Base-by-base conservation (phyloP, 1,140 invertebrate genomes). In the Phymorhynchus buccinoides region DNA sequence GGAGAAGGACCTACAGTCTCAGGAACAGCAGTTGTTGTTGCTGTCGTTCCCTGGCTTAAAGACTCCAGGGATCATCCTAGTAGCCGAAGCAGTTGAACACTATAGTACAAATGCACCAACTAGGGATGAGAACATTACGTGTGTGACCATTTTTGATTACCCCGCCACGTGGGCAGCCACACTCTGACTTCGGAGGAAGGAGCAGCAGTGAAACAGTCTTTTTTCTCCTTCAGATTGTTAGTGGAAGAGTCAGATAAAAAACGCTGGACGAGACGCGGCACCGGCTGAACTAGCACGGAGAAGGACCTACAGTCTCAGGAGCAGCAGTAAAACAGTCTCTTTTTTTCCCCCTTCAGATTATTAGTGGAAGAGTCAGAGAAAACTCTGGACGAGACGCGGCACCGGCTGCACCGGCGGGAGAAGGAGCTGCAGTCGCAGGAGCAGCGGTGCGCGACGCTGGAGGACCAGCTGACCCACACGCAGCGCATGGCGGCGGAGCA, bases 171-270 rank as follows among this genome's bases (percentile, higher is more conserved):
- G n/a, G n/a, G n/a, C n/a, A n/a, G n/a, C n/a, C n/a, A n/a, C n/a
- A n/a, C n/a, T n/a, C n/a, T n/a, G n/a, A n/a, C n/a, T n/a, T n/a
- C n/a, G n/a, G n/a, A n/a, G n/a, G n/a, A n/a, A n/a, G n/a, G n/a
- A n/a, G n/a, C n/a, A n/a, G n/a, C n/a, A n/a, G n/a, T 66, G 66
- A 37, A 83, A 22, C n/a, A 30, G n/a, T 44, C 4, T 27, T 27
- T 68, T 68, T 7, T 14, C 0, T 73, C 32, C 22, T 73, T 32
- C 85, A 93, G 93, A 85, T 80, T 93, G 87, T 78, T 93, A 32
- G 90, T 91, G n/a, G 93, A 93, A 66, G 90, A 93, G 83, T 89
- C 91, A 37, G 93, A n/a, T n/a, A n/a, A n/a, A n/a, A n/a, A n/a
- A n/a, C n/a, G n/a, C n/a, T n/a, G n/a, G n/a, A n/a, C n/a, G n/a